Evolutionary conservation across 2,113 vertebrate species (phyloP), one percentile per base, ranked within the genome.

Genomic region (Nibea coibor): DNA sequence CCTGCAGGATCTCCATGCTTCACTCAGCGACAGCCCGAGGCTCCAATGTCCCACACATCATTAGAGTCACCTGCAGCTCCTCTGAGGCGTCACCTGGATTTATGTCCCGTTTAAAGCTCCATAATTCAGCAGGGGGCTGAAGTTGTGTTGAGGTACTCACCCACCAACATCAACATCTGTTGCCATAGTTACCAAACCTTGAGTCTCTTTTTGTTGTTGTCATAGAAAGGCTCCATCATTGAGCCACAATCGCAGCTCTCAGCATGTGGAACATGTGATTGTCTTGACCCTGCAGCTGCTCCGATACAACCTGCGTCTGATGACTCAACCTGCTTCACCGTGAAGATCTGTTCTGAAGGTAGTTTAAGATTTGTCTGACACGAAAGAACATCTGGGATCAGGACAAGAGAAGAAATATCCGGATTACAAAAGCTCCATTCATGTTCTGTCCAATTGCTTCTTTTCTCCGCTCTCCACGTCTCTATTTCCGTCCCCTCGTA

Each of bases 241-340:
- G 17, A 72, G 68, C 11, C 4, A 0, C 47, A 50, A 57, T 47
- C 15, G n/a, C 10, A 6, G 35, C 19, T 64, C 19, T 64, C 22
- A 50, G 56, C 8, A 2, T 68, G 50, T 31, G 66, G 75, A 64
- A 48, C 7, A 76, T 11, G 53, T 53, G 8, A 76, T 77, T 50
- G 42, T 43, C 62, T 22, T 2, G 56, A 14, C 15, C 57, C 20
- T 45, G 43, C 45, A 2, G 35, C 12, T 28, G 11, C 0, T 7
- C 56, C 65, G 76, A 31, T 35, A 2, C 50, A n/a, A n/a, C 50
- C n/a, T 0, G 20, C 50, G 22, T 47, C 54, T 2, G 16, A 57
- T 61, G n/a, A 67, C 45, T 67, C 53, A 72, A 45, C n/a, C n/a
- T n/a, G n/a, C n/a, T n/a, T n/a, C n/a, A n/a, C 43, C 16, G 10